These are phyloP conservation scores for Butorides virescens DNA, from an alignment of 2,113 vertebrate genomes.

Conservation along the genomic window DNA sequence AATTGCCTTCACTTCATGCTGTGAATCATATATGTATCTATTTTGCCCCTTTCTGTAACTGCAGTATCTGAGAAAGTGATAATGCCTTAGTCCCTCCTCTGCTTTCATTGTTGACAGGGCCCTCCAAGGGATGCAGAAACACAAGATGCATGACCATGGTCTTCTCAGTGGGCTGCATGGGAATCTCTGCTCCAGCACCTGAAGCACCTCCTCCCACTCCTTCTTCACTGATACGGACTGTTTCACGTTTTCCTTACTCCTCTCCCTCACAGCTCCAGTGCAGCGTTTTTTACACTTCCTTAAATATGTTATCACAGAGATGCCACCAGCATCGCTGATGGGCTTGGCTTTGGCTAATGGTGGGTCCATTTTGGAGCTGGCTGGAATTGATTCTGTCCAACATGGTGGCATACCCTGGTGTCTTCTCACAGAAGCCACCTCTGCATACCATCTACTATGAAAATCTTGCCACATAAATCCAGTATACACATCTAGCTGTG, in stretches of 20 bases:
- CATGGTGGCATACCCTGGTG: accelerated
- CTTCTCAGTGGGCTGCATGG: neutral
- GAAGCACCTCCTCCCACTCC: neutral
- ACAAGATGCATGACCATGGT: neutral
- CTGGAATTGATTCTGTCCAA: neutral
- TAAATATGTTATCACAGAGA: neutral
- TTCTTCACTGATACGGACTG: neutral
- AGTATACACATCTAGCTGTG: neutral
- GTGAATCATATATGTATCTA: neutral
- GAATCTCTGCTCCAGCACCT: neutral
- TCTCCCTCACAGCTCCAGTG: neutral
- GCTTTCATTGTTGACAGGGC: neutral
- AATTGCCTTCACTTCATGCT: neutral
- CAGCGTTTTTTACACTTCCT: neutral
- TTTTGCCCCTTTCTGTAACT: neutral
- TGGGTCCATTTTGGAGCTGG: neutral
- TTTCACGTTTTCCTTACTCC: neutral
- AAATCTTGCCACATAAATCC: neutral
- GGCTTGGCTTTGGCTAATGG: neutral
- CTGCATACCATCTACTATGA: neutral
- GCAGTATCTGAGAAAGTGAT: neutral
- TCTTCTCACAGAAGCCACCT: neutral
- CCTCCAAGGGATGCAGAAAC: neutral
- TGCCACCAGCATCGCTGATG: neutral
- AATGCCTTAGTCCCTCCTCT: neutral